Percentiles rank a stretch among this genome's conserved stretches.
phyloP scores from a whole-genome alignment of 1,140 invertebrate genomes.

The Camponotus pennsylvanicus region DNA sequence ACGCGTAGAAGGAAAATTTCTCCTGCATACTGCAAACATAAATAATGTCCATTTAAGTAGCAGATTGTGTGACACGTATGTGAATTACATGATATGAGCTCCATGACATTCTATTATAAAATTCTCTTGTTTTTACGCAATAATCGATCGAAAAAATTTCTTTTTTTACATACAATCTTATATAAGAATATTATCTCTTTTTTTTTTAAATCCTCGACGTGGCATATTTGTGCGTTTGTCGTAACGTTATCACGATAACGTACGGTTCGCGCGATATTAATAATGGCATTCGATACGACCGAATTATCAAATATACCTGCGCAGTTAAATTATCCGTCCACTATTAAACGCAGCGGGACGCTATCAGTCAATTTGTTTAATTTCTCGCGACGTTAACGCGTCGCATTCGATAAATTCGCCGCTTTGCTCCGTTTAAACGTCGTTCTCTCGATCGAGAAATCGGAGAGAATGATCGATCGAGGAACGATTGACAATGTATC shows the following conservation, averaged over 20 bases:
- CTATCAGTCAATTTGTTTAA: constrained; percentile 62
- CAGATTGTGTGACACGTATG: too few species aligned
- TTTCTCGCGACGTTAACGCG: constrained; percentile 52
- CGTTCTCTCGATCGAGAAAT: not conserved
- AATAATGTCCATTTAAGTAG: not conserved
- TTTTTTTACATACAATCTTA: not conserved
- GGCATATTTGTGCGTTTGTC: not conserved
- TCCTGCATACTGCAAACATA: not conserved
- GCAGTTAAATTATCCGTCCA: constrained; percentile 43
- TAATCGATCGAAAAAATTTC: not conserved
- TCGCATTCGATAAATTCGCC: not conserved
- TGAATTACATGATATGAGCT: not conserved
- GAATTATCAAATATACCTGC: constrained; percentile 50
- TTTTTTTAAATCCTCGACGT: not conserved
- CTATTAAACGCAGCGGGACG: constrained; percentile 47
- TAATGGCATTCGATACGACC: constrained; percentile 9
- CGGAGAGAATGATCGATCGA: constrained; percentile 24
- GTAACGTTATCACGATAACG: not conserved
- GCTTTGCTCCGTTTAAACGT: not conserved
- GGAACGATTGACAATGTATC: constrained; percentile 15
- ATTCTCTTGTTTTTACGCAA: not conserved
- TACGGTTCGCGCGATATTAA: constrained; percentile 22
- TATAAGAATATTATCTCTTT: not conserved
- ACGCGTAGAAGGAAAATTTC: not conserved
- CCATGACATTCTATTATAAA: not conserved